These are phyloP conservation scores for Triplophysa bombifrons DNA, from an alignment of 2,797 vertebrate genomes.

Conservation along the genomic window DNA sequence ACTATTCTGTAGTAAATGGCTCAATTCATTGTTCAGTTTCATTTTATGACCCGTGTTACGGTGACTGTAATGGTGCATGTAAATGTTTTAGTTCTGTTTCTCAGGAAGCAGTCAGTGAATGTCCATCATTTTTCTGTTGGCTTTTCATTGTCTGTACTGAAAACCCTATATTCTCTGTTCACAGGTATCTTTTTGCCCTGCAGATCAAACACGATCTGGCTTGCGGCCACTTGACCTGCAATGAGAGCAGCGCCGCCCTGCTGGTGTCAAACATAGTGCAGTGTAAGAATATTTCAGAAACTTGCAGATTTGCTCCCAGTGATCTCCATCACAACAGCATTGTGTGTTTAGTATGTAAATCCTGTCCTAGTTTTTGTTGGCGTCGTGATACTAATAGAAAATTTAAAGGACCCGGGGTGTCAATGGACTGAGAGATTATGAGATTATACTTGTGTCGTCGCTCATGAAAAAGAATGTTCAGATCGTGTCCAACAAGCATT, in stretches of 20 bases:
- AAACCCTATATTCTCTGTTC: constrained; percentile 49
- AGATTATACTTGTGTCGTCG: constrained; percentile 1
- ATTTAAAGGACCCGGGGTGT: not conserved
- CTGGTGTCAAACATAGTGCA: constrained; percentile 96
- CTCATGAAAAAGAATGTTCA: constrained; percentile 39
- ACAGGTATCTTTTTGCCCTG: constrained; percentile 97
- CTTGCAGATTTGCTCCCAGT: no score
- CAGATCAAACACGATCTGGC: constrained; percentile 96
- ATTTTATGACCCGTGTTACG: no score
- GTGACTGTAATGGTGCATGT: no score
- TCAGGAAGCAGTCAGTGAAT: no score
- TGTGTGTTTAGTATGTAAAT: not conserved
- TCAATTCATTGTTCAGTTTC: not conserved
- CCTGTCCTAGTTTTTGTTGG: not conserved
- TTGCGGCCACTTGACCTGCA: constrained; percentile 88
- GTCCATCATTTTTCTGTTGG: no score
- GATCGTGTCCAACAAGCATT: constrained; percentile 31
- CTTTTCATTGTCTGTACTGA: constrained; percentile 35
- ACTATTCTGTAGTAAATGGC: not conserved
- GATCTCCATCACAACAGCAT: not conserved
- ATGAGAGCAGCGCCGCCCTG: constrained; percentile 92
- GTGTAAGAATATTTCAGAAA: constrained; percentile 79
- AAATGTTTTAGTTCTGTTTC: no score
- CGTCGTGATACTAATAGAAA: not conserved
- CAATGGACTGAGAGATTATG: not conserved